Conservation (phyloP, 2,797 vertebrate genomes). For the Pantherophis alleghaniensis region DNA sequence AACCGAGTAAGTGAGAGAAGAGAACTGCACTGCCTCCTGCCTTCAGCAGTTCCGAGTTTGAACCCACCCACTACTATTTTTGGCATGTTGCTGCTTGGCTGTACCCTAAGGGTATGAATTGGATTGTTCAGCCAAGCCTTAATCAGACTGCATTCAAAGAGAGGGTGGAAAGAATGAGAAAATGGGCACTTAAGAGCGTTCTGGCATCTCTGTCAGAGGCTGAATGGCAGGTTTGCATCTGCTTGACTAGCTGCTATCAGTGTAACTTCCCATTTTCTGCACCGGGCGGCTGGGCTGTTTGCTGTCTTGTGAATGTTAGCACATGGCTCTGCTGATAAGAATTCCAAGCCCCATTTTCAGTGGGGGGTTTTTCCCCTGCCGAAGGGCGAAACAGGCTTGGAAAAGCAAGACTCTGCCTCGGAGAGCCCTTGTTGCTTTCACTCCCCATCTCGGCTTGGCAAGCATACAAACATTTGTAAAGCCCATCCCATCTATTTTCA, state of each 20-base stretch:
- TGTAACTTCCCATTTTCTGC: not conserved
- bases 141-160: slow-evolving; percentile 19
- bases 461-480: slow-evolving; percentile 10
- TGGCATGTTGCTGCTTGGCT: slow-evolving; percentile 6
- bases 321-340: slow-evolving; percentile 12
- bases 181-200: slow-evolving; percentile 11
- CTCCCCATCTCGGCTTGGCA: slow-evolving; percentile 2
- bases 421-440: not conserved
- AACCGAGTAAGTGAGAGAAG: not conserved
- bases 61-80: slow-evolving; percentile 3
- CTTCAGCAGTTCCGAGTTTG: not conserved
- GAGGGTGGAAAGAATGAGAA: slow-evolving; percentile 22
- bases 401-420: not conserved
- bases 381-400: not conserved
- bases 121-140: slow-evolving; percentile 9
- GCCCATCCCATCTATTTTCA: slow-evolving; percentile 30
- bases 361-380: not conserved
- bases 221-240: not conserved
- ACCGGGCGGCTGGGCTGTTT: not conserved
- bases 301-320: not conserved
- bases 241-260: not conserved
- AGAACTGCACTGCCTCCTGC: not conserved
- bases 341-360: not conserved
- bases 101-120: not conserved
- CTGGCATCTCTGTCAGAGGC: not conserved